Evolutionary conservation across 2,797 vertebrate genomes (phyloP).

Genomic region (Pantherophis vulpinus): DNA sequence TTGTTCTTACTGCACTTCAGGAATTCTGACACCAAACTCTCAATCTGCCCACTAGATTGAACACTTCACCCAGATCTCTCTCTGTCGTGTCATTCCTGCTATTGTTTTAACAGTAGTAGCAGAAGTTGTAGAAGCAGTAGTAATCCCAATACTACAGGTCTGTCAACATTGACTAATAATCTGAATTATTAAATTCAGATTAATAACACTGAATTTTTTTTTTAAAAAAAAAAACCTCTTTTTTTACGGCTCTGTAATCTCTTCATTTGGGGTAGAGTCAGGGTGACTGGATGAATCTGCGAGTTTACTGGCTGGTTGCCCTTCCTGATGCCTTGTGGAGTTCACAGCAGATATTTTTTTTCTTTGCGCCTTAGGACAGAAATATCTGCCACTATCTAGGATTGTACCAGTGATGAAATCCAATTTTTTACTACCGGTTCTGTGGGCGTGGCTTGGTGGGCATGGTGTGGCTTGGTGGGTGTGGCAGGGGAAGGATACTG

Average conservation of each 20-base stretch:
- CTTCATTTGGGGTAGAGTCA: neutral
- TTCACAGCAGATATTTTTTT: neutral
- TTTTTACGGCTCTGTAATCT: neutral
- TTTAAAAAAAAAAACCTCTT: neutral
- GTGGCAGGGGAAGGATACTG: no score
- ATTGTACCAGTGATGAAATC: neutral
- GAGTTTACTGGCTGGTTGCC: neutral
- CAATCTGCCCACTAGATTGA: neutral
- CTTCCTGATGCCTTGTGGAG: neutral
- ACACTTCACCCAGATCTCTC: neutral
- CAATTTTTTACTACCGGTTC: no score
- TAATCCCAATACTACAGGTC: neutral
- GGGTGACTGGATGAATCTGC: neutral
- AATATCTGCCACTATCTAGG: neutral
- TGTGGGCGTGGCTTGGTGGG: no score
- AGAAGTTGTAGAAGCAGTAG: neutral
- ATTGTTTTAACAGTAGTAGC: neutral
- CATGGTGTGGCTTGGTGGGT: no score
- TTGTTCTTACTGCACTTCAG: neutral
- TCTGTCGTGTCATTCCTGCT: neutral
- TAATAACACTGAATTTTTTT: neutral
- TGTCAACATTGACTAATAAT: neutral
- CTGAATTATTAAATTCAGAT: neutral
- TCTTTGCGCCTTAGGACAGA: neutral
- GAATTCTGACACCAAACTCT: neutral